Evolutionary conservation across 2,888 invertebrate species (phyloP).

Genomic region (Aproaerema taeniolella): DNA sequence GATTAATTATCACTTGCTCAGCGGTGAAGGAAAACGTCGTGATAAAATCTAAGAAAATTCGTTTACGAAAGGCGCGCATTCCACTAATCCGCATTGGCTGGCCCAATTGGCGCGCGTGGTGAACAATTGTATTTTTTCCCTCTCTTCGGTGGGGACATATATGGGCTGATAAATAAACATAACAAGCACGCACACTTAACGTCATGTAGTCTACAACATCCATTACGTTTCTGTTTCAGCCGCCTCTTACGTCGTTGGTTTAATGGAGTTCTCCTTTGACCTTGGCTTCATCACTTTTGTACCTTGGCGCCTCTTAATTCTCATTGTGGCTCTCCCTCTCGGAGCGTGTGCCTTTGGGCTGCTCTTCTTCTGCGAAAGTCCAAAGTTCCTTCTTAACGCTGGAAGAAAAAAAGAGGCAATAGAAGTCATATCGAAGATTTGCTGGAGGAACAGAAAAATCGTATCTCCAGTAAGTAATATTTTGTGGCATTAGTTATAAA

Average conservation of each 20-base stretch:
- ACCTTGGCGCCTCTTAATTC: slow-evolving; percentile 37
- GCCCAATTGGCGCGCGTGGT: too few relatives aligned
- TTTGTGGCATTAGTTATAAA: neutral
- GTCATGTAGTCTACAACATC: neutral
- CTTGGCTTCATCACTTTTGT: slow-evolving; percentile 30
- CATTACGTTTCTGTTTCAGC: slow-evolving; percentile 22
- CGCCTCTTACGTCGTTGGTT: slow-evolving; percentile 29
- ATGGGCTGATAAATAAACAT: neutral
- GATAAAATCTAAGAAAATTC: too few relatives aligned
- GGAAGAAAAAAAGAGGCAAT: slow-evolving; percentile 77
- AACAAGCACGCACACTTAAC: neutral
- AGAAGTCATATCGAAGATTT: slow-evolving; percentile 73
- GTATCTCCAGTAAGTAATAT: slow-evolving; percentile 27
- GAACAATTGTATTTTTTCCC: too few relatives aligned
- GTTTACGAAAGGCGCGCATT: too few relatives aligned
- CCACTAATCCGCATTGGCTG: too few relatives aligned
- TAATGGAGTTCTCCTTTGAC: slow-evolving; percentile 27
- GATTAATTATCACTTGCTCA: too few relatives aligned
- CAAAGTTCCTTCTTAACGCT: slow-evolving; percentile 81
- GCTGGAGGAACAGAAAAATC: slow-evolving; percentile 52
- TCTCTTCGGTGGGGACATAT: neutral
- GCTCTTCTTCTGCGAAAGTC: slow-evolving; percentile 80
- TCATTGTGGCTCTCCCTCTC: slow-evolving; percentile 69
- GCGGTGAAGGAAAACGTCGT: too few relatives aligned
- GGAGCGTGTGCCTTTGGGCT: slow-evolving; percentile 72